phyloP scores from a whole-genome alignment of 2,888 invertebrate species.

The Cerastis rubricosa region DNA sequence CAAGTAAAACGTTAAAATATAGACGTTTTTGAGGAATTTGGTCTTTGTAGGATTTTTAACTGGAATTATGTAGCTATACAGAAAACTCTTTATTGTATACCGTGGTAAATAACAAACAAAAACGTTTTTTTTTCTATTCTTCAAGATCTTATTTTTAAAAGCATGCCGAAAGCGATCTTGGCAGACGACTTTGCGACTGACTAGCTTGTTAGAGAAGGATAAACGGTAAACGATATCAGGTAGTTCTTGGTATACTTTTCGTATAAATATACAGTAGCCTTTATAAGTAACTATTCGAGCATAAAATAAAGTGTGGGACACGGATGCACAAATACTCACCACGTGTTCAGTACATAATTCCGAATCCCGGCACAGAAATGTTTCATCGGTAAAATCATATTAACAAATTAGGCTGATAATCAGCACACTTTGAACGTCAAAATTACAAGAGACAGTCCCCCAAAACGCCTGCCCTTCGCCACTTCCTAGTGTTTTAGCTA shows the following conservation, averaged over 20 bases:
- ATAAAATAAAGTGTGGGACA: background rate
- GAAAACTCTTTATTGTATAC: background rate
- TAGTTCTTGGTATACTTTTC: background rate
- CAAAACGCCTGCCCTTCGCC: too few relatives aligned
- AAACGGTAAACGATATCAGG: background rate
- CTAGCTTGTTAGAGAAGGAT: background rate
- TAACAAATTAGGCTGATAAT: too few relatives aligned
- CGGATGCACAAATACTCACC: too few relatives aligned
- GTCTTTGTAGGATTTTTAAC: background rate
- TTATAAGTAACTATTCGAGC: background rate
- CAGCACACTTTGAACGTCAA: too few relatives aligned
- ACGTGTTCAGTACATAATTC: too few relatives aligned
- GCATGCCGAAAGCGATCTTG: background rate
- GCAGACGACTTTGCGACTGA: background rate
- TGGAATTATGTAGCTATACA: background rate
- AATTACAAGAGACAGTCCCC: too few relatives aligned
- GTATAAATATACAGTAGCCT: background rate
- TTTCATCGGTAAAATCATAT: too few relatives aligned
- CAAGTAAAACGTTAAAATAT: constrained; percentile 15
- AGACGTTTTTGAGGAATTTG: constrained; percentile 1
- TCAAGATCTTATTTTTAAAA: background rate
- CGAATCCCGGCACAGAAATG: too few relatives aligned
- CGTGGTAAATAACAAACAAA: background rate
- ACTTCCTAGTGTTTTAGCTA: too few relatives aligned
- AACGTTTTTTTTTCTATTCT: background rate